Evolutionary conservation across 2,113 vertebrate species (phyloP).

Genomic region (Psittacula cyanocephala): DNA sequence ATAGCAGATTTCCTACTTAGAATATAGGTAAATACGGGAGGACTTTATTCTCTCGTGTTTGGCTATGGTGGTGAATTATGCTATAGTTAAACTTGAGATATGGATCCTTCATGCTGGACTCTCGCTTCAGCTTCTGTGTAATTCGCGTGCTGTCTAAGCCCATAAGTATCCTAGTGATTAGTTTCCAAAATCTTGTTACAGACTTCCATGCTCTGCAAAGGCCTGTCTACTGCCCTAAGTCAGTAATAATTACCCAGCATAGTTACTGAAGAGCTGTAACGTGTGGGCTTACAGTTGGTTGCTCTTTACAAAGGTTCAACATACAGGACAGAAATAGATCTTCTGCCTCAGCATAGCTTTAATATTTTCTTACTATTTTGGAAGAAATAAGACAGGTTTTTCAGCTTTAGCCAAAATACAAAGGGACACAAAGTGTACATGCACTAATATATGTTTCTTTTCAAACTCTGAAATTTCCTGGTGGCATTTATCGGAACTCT

Average conservation of each 20-base stretch:
- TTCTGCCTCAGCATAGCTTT: background rate
- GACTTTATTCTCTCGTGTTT: background rate
- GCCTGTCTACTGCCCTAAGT: background rate
- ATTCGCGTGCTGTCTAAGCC: background rate
- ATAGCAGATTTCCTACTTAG: background rate
- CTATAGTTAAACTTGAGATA: background rate
- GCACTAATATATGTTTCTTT: background rate
- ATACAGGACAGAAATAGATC: background rate
- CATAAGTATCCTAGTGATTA: background rate
- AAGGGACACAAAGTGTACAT: accelerated
- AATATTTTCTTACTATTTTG: background rate
- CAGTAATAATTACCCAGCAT: background rate
- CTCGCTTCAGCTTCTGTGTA: background rate
- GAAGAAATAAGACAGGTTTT: background rate
- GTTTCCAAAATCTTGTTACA: background rate
- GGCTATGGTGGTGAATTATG: background rate
- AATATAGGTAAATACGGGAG: no score
- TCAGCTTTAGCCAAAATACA: background rate
- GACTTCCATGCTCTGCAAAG: background rate
- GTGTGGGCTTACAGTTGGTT: accelerated
- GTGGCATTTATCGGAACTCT: background rate
- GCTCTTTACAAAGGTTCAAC: background rate
- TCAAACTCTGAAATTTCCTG: background rate
- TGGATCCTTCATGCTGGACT: background rate
- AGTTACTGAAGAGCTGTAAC: background rate